Conservation (phyloP, 2,888 invertebrate species). For the Drosophila mayaguana region DNA sequence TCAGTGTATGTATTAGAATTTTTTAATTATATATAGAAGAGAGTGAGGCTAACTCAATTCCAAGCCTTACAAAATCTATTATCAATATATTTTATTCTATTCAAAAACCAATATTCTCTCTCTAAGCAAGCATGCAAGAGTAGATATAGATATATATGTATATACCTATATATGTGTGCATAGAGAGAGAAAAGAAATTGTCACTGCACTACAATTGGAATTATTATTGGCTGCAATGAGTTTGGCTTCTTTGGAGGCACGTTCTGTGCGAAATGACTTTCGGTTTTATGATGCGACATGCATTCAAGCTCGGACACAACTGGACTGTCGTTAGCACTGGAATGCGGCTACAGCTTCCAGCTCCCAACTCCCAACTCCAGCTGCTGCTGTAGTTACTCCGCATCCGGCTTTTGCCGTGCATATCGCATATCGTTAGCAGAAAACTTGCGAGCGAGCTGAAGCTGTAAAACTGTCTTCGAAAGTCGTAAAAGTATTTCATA, state of each 20-base stretch:
- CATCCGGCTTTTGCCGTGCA: slow-evolving; percentile 50
- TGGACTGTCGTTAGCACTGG: slow-evolving; percentile 41
- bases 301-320: slow-evolving; percentile 56
- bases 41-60: too few relatives aligned
- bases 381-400: slow-evolving; percentile 17
- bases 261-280: slow-evolving; percentile 81
- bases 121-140: not conserved
- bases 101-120: not conserved
- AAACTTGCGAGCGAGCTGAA: slow-evolving; percentile 75
- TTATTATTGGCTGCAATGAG: slow-evolving; percentile 82
- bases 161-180: too few relatives aligned
- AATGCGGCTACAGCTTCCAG: slow-evolving; percentile 40
- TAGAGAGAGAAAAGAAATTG: slow-evolving; percentile 59
- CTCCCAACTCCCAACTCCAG: not conserved
- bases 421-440: slow-evolving; percentile 79
- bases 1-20: too few relatives aligned
- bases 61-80: too few relatives aligned
- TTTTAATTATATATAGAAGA: too few relatives aligned
- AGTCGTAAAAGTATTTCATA: slow-evolving; percentile 82
- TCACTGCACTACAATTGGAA: slow-evolving; percentile 81
- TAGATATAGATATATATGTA: not conserved
- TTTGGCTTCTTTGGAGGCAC: slow-evolving; percentile 75
- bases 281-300: slow-evolving; percentile 80
- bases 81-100: not conserved
- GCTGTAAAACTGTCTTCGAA: slow-evolving; percentile 82